Evolutionary conservation across 2,113 vertebrate species (phyloP).

Genomic region (Bujurquina vittata): DNA sequence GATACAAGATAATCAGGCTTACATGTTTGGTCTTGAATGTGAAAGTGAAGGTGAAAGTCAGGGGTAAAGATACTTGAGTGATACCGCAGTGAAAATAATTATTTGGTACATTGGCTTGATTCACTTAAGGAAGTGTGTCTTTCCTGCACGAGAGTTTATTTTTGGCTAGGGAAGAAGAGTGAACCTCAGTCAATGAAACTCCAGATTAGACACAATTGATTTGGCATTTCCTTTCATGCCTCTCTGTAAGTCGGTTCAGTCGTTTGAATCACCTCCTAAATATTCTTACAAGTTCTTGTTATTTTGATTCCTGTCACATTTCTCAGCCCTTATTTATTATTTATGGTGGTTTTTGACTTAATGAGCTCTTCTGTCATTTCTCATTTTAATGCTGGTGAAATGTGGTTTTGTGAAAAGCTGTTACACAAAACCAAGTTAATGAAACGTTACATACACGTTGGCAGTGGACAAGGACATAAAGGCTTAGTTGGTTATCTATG

Average conservation of each 20-base stretch:
- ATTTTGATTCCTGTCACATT: neutral
- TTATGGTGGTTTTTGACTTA: neutral
- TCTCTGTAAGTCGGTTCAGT: neutral
- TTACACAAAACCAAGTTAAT: neutral
- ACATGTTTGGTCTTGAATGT: neutral
- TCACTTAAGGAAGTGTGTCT: neutral
- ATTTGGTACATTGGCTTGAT: neutral
- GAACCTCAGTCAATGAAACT: constrained; percentile 24
- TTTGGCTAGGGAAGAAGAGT: neutral
- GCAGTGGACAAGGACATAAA: neutral
- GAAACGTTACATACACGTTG: neutral
- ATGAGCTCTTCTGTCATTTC: rapidly evolving
- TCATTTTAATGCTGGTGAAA: neutral
- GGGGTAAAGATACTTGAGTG: neutral
- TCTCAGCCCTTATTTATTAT: neutral
- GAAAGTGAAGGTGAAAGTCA: neutral
- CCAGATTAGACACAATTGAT: constrained; percentile 18
- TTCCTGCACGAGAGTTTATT: neutral
- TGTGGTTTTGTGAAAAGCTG: neutral
- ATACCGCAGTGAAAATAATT: neutral
- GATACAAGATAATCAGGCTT: neutral
- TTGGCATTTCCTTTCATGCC: constrained; percentile 13
- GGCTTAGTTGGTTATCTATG: constrained; percentile 3
- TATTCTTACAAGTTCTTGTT: neutral
- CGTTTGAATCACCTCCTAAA: neutral